phyloP scores from a whole-genome alignment of 2,888 invertebrate genomes.

The Drosophila pegasa region DNA sequence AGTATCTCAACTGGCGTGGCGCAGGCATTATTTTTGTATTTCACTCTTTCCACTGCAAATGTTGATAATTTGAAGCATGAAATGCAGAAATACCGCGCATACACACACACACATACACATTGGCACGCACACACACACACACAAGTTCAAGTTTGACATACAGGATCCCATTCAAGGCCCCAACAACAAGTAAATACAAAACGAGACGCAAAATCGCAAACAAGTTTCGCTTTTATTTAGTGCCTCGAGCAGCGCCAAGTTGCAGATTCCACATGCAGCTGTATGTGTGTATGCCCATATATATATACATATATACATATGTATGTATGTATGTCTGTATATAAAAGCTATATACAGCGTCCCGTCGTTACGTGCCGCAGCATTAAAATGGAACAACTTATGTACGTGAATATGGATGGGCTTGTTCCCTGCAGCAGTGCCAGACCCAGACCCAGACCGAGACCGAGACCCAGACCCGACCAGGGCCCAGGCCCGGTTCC shows the following conservation, averaged over 20 bases:
- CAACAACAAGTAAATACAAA: conserved; percentile 50
- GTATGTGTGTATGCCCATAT: conserved; percentile 29
- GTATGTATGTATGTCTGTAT: conserved; percentile 26
- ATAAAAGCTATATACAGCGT: conserved; percentile 45
- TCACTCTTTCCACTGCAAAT: conserved; percentile 61
- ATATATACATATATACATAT: conserved; percentile 25
- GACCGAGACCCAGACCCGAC: conserved; percentile 4
- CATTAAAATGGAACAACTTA: conserved; percentile 78
- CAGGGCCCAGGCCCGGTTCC: conserved; percentile 23
- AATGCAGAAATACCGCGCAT: conserved; percentile 65
- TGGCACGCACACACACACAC: conserved; percentile 29
- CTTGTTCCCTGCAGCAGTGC: conserved; percentile 13
- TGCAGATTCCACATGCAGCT: conserved; percentile 65
- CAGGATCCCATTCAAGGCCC: conserved; percentile 82
- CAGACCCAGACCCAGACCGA: conserved; percentile 13
- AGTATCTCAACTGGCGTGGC: conserved; percentile 57
- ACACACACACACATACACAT: conserved; percentile 30
- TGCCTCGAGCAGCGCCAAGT: conserved; percentile 74
- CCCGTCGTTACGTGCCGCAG: conserved; percentile 72
- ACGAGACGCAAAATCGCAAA: conserved; percentile 57
- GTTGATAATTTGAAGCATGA: conserved; percentile 71
- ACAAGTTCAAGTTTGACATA: conserved; percentile 75
- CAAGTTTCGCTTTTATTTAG: conserved; percentile 81
- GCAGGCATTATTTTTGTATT: conserved; percentile 54
- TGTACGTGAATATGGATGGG: conserved; percentile 36